Evolutionary conservation across 2,797 vertebrate genomes (phyloP).

Genomic region (Gorsachius magnificus): DNA sequence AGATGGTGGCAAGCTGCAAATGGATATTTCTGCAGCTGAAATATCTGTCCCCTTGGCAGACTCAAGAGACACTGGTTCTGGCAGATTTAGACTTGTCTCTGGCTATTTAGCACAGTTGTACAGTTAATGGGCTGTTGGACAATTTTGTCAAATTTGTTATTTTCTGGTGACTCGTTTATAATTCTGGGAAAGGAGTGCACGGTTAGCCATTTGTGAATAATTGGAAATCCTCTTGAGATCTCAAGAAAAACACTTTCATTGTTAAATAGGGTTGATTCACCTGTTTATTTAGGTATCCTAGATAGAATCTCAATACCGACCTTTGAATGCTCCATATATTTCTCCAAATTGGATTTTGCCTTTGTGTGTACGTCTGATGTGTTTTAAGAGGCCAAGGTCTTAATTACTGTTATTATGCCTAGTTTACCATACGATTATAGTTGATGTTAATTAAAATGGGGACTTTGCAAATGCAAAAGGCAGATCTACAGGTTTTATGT

Average conservation of each 20-base stretch:
- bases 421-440: constrained; percentile 65
- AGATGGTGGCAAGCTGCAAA: constrained; percentile 50
- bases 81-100: constrained; percentile 60
- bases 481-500: neutral
- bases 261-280: constrained; percentile 62
- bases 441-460: constrained; percentile 70
- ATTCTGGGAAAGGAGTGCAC: constrained; percentile 46
- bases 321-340: constrained; percentile 59
- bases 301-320: constrained; percentile 57
- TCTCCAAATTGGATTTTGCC: constrained; percentile 50
- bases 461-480: neutral
- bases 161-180: constrained; percentile 71
- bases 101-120: constrained; percentile 63
- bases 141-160: constrained; percentile 70
- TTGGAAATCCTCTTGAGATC: constrained; percentile 69
- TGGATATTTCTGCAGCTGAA: constrained; percentile 37
- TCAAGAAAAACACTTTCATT: constrained; percentile 52
- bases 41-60: constrained; percentile 27
- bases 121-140: constrained; percentile 67
- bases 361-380: constrained; percentile 16
- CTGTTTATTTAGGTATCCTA: constrained; percentile 53
- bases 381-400: constrained; percentile 54
- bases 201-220: constrained; percentile 73
- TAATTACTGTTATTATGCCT: constrained; percentile 64
- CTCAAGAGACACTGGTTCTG: constrained; percentile 24